These are phyloP conservation scores for Gastracanthus pulcherrimus DNA, from an alignment of 2,888 invertebrate species.

Conservation along the genomic window DNA sequence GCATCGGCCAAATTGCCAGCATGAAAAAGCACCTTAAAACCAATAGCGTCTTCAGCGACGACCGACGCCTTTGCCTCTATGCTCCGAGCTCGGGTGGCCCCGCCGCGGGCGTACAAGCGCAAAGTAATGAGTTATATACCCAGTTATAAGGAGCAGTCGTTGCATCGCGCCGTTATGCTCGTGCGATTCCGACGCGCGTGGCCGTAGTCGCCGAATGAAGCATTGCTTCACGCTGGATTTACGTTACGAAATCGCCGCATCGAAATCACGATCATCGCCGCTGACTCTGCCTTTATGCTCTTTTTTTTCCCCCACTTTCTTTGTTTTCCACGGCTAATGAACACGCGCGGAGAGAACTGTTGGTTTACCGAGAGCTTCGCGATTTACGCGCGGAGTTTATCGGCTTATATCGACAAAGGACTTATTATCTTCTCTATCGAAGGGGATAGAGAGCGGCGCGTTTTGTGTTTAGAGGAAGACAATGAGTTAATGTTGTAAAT, in stretches of 20 bases:
- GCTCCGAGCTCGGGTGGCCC: not conserved
- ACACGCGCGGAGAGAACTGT: not conserved
- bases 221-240: constrained; percentile 40
- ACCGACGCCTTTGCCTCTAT: constrained; percentile 15
- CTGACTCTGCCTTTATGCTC: not conserved
- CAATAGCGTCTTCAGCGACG: not conserved
- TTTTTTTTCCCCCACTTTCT: constrained; percentile 1
- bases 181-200: constrained; percentile 1
- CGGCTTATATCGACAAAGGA: not conserved
- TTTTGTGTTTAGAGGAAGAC: not conserved
- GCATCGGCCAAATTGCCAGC: not conserved
- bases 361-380: not conserved
- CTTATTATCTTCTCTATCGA: not conserved
- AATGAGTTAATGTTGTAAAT: not conserved
- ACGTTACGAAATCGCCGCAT: constrained; percentile 26
- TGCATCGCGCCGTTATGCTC: constrained; percentile 17
- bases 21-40: constrained; percentile 12
- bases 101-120: no score
- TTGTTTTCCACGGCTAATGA: not conserved
- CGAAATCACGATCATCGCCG: not conserved
- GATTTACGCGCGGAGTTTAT: not conserved
- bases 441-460: not conserved
- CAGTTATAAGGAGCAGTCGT: not conserved
- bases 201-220: not conserved
- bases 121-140: constrained; percentile 27